Conservation (phyloP, 53 echinoderm and acorn worm species). For the Astropecten irregularis region DNA sequence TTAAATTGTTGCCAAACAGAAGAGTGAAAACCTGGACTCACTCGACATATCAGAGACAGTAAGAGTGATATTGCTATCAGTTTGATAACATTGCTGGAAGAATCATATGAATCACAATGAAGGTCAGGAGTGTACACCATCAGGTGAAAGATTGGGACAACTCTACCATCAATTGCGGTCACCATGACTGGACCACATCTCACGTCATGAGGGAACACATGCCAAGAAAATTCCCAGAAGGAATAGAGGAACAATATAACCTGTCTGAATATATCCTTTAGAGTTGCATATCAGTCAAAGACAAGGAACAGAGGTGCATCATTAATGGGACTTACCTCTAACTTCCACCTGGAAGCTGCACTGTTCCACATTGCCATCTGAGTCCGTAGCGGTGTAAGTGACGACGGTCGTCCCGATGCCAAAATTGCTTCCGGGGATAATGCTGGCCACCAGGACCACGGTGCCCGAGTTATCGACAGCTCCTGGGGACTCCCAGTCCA, state of each 20-base stretch:
- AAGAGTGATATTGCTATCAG: background rate
- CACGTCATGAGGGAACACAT: no score
- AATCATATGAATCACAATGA: no score
- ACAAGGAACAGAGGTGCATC: no score
- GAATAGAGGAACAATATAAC: no score
- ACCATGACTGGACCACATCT: no score
- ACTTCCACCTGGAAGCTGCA: background rate
- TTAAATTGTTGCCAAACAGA: background rate
- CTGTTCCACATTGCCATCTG: background rate
- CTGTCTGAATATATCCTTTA: no score
- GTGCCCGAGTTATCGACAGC: slow-evolving; percentile 23
- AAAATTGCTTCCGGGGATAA: background rate
- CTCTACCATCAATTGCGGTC: no score
- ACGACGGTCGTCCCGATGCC: slow-evolving; percentile 33
- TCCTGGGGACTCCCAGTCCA: slow-evolving; percentile 60
- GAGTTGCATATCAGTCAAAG: no score
- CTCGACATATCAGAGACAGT: background rate
- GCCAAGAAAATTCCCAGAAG: no score
- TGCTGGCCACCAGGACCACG: background rate
- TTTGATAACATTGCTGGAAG: no score
- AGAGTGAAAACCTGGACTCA: background rate
- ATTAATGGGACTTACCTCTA: slow-evolving; percentile 25
- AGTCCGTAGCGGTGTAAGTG: slow-evolving; percentile 63
- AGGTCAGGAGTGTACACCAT: no score
- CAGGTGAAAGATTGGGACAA: no score